These are phyloP conservation scores for Oscheius myriophilus DNA, from an alignment of 2,888 invertebrate species.

Conservation along the genomic window DNA sequence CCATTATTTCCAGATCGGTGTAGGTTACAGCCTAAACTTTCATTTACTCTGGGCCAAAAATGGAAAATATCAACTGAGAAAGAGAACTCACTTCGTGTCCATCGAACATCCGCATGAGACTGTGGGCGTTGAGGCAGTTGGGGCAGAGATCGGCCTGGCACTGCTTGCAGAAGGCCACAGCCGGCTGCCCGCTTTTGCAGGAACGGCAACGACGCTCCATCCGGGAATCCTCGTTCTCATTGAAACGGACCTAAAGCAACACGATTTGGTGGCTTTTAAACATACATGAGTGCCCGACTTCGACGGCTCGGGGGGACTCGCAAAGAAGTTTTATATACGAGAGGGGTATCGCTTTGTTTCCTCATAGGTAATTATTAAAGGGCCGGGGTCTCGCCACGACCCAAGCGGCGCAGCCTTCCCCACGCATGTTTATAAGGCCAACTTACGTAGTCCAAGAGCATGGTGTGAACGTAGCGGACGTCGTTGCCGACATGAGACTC, in stretches of 20 bases:
- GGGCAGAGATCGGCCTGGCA: slow-evolving; percentile 92
- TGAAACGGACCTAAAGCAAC: slow-evolving; percentile 52
- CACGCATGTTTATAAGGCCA: too few relatives aligned
- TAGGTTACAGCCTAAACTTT: slow-evolving; percentile 38
- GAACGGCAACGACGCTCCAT: slow-evolving; percentile 83
- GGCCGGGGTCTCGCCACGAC: too few relatives aligned
- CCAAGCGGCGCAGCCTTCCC: too few relatives aligned
- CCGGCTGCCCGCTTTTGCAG: slow-evolving; percentile 92
- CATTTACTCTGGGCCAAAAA: too few relatives aligned
- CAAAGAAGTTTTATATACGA: too few relatives aligned
- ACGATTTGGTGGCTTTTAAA: too few relatives aligned
- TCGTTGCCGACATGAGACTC: slow-evolving; percentile 69
- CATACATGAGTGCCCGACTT: too few relatives aligned
- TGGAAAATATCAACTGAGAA: not conserved
- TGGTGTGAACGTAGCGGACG: slow-evolving; percentile 77
- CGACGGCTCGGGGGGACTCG: too few relatives aligned
- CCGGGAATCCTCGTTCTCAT: slow-evolving; percentile 40
- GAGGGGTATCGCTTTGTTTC: too few relatives aligned
- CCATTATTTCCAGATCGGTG: slow-evolving; percentile 41
- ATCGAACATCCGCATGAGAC: slow-evolving; percentile 95
- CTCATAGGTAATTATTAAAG: too few relatives aligned
- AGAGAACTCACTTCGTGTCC: slow-evolving; percentile 78
- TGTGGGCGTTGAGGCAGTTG: slow-evolving; percentile 93
- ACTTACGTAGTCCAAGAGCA: slow-evolving; percentile 79
- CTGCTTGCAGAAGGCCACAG: slow-evolving; percentile 89